Base-by-base conservation (phyloP, 2,888 invertebrate genomes). In the Hirtodrosophila duncani region DNA sequence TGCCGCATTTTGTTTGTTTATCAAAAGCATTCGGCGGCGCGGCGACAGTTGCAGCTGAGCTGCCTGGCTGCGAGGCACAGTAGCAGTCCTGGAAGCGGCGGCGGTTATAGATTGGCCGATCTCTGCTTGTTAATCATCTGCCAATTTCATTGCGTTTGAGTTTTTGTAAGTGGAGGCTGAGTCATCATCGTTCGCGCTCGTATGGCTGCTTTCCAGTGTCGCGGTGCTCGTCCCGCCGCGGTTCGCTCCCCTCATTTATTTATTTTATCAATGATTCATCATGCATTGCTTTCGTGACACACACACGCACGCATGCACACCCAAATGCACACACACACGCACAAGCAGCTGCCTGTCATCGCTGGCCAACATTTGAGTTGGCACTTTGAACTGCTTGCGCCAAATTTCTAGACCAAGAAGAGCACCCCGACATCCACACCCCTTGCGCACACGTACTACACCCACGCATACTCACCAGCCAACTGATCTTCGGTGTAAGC, bases 401-500 rank as follows among this genome's bases (percentile, higher is more conserved):
- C 69, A 38, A 56, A 45, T 69, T 51, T 9, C 34, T 29, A 41
- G 3, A 10, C 11, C 34, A 57, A 48, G 66, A 41, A 69, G 59
- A 67, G 65, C 43, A 29, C 24, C 23, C 34, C 29, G 31, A 24
- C 39, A 48, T 26, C 37, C 38, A 34, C 42, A 52, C 29, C 41
- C 34, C 26, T 6, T 36, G 26, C 36, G 42, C 17, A 39, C 24
- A 8, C 29, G 8, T n/a, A 23, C 23, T 3, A 34, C 13, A 20
- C 36, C 3, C 37, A 37, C 14, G 33, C 31, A 50, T 33, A 92
- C 93, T 94, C 89, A 95, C 95, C 95, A 87, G 94, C 94, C 89
- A 95, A 91, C 90, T 95, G 95, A 89, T 95, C 95, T 89, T 95
- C 95, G 30, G 93, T 91, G 88, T 94, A 95, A 84, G 93, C 93